Evolutionary conservation across 2,113 vertebrate species (phyloP), one percentile per base, ranked within the genome.

Genomic region (Corvus hawaiiensis): DNA sequence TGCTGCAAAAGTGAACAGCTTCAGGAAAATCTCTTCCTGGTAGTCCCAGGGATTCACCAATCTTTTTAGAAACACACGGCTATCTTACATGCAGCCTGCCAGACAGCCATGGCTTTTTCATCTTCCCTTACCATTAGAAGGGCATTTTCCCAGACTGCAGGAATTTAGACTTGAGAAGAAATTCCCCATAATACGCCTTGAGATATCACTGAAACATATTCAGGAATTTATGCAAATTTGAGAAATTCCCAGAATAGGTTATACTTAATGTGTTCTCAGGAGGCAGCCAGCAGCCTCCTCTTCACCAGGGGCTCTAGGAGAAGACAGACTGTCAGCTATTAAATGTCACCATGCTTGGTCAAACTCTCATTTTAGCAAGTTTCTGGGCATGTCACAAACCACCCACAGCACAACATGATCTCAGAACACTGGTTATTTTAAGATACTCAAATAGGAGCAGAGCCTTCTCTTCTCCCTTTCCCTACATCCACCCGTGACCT

Each of bases 211-310:
- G 62, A 87, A 94, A 87, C 4, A 3, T 56, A 86, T 41, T 90
- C 84, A 67, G 69, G 73, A 91, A 87, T 87, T 72, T 39, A 91
- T 72, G 81, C 77, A 92, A 75, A 84, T 72, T 7, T 66, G 77
- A 95, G 62, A 79, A 75, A 77, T 84, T 91, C 84, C 71, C 74
- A 91, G 77, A 95, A 91, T 58, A 94, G 41, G 56, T 62, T 71
- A 80, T 20, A 67, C 30, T 77, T 88, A 72, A 68, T 55, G 77
- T 56, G 61, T 23, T 92, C 62, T 58, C 84, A 92, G 69, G 82
- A 94, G 84, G 76, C 87, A 92, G 83, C 48, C 84, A 93, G 68
- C 89, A 89, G 92, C 79, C 91, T 90, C 68, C 86, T 92, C 88
- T 82, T 83, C 68, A 66, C 68, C 33, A 62, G 19, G 74, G 46